phyloP scores from a whole-genome alignment of 2,113 vertebrate genomes.

The Neotoma lepida region DNA sequence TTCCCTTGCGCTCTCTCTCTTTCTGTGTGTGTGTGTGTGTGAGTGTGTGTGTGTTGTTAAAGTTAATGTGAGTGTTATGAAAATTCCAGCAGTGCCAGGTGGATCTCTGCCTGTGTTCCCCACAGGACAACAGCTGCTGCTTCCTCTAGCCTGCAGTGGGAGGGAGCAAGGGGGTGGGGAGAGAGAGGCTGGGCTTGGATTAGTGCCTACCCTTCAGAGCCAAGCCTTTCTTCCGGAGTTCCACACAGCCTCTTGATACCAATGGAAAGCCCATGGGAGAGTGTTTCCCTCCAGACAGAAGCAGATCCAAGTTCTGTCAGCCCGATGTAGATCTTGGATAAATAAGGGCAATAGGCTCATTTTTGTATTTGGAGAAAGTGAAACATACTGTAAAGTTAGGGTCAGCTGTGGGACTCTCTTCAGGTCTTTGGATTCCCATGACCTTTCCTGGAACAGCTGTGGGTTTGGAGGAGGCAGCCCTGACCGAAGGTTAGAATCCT shows the following conservation, averaged over 20 bases:
- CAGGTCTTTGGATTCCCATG: slow-evolving; percentile 72
- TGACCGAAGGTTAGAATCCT: slow-evolving; percentile 57
- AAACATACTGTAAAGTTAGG: slow-evolving; percentile 42
- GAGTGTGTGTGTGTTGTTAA: neutral
- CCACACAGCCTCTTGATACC: slow-evolving; percentile 65
- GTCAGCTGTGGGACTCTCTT: slow-evolving; percentile 50
- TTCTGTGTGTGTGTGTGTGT: neutral
- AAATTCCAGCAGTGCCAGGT: slow-evolving; percentile 68
- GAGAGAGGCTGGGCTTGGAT: slow-evolving; percentile 43
- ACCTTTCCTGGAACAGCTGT: slow-evolving; percentile 76
- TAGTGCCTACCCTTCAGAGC: slow-evolving; percentile 60
- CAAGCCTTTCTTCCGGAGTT: slow-evolving; percentile 57
- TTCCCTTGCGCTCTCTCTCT: neutral
- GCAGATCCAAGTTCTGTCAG: slow-evolving; percentile 49
- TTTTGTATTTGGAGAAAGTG: slow-evolving; percentile 59
- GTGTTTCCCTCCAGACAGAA: slow-evolving; percentile 34
- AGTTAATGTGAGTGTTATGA: slow-evolving; percentile 26
- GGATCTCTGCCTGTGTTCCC: slow-evolving; percentile 68
- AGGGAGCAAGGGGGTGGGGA: neutral
- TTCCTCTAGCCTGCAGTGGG: slow-evolving; percentile 41
- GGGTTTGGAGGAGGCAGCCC: slow-evolving; percentile 55
- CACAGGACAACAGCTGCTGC: slow-evolving; percentile 72
- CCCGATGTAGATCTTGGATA: slow-evolving; percentile 41
- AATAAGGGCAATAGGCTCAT: slow-evolving; percentile 55
- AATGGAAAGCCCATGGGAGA: slow-evolving; percentile 46